These are phyloP conservation scores for Hemitrygon akajei DNA, from an alignment of 2,797 vertebrate species.

Conservation along the genomic window DNA sequence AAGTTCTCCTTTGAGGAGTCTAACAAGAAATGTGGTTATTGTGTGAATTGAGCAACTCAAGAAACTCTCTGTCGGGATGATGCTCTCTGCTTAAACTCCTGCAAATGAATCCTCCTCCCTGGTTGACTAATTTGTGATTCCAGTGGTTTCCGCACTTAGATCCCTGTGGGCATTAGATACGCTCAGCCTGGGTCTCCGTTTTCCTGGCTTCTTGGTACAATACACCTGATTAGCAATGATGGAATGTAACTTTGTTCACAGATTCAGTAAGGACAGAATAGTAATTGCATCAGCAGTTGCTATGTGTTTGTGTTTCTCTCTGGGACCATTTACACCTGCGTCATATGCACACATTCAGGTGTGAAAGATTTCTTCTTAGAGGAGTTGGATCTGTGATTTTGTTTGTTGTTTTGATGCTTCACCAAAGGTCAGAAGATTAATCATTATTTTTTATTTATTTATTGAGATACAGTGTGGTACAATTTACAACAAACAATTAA, in stretches of 20 bases:
- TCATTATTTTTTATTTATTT: no score
- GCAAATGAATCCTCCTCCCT: not conserved
- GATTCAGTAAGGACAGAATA: not conserved
- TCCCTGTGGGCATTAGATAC: not conserved
- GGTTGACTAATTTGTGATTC: not conserved
- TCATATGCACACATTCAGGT: not conserved
- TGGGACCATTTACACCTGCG: constrained; percentile 8
- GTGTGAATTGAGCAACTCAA: not conserved
- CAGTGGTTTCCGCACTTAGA: not conserved
- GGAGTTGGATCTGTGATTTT: not conserved
- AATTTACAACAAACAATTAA: no score
- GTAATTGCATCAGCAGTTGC: no score
- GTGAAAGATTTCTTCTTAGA: not conserved
- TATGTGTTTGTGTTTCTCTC: no score
- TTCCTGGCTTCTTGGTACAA: not conserved
- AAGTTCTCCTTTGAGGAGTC: not conserved
- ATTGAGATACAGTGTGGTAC: no score
- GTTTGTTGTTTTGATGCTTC: not conserved
- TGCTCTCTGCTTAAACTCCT: not conserved
- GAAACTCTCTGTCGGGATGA: not conserved
- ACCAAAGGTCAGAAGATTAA: not conserved
- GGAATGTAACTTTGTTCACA: not conserved
- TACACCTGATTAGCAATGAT: not conserved
- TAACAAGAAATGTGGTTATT: not conserved
- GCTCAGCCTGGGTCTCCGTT: no score